These are phyloP conservation scores for Drosophila leonis DNA, from an alignment of 2,888 invertebrate species.

Conservation along the genomic window DNA sequence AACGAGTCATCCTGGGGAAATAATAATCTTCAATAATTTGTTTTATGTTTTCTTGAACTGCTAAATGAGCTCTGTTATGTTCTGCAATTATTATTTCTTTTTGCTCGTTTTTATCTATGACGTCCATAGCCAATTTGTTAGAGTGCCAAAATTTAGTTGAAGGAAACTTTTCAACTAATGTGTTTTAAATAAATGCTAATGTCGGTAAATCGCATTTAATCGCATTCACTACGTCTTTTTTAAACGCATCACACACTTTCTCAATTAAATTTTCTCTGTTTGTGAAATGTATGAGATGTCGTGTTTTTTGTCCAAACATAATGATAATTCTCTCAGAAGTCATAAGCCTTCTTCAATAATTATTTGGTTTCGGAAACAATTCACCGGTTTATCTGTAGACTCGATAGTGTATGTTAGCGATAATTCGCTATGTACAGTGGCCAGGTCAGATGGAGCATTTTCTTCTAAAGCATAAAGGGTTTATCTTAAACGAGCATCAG, in stretches of 20 bases:
- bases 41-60: constrained; percentile 49
- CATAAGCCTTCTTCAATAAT: constrained; percentile 9
- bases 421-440: not conserved
- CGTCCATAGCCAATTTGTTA: not conserved
- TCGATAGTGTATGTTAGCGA: not conserved
- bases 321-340: not conserved
- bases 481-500: not conserved
- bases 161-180: constrained; percentile 6
- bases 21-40: constrained; percentile 46
- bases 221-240: constrained; percentile 12
- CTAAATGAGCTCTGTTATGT: constrained; percentile 34
- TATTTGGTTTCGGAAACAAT: constrained; percentile 12
- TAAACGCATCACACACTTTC: constrained; percentile 3
- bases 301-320: constrained; percentile 6
- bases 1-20: constrained; percentile 38
- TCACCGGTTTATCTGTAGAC: not conserved
- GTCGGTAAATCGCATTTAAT: constrained; percentile 10
- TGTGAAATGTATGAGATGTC: constrained; percentile 15
- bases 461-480: not conserved
- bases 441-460: not conserved
- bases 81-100: constrained; percentile 11
- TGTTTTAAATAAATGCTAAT: constrained; percentile 4
- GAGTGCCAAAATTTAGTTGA: constrained; percentile 9
- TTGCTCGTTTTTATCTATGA: not conserved
- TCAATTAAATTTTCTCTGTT: not conserved